These are phyloP conservation scores for Acholoe squamosa DNA, from an alignment of 2,888 invertebrate species.

Conservation along the genomic window DNA sequence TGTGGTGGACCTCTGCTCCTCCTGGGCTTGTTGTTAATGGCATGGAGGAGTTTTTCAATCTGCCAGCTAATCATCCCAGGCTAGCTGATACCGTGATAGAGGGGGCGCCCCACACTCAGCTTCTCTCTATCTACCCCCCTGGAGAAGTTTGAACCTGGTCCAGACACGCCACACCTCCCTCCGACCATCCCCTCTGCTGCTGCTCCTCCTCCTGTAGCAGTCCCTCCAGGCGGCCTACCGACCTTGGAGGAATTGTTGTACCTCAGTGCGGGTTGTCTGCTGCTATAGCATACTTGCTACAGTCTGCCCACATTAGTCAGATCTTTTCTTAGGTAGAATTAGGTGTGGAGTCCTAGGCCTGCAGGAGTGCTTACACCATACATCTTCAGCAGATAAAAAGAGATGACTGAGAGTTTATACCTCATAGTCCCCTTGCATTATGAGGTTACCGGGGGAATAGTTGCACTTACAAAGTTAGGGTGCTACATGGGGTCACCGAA, in stretches of 20 bases:
- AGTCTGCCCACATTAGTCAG: too few relatives aligned
- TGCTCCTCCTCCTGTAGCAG: background rate
- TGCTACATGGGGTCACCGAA: too few relatives aligned
- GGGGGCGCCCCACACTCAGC: background rate
- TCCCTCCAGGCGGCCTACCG: background rate
- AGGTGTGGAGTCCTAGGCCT: too few relatives aligned
- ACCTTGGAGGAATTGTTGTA: conserved; percentile 29
- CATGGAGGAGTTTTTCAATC: background rate
- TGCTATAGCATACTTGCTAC: too few relatives aligned
- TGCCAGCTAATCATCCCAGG: background rate
- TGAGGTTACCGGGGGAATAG: too few relatives aligned
- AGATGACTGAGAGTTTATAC: too few relatives aligned
- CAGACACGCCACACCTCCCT: conserved; percentile 29
- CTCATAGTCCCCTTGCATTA: too few relatives aligned
- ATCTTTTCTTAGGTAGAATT: too few relatives aligned
- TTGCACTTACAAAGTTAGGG: too few relatives aligned
- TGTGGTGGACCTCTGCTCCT: background rate
- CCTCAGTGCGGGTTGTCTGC: background rate
- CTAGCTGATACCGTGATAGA: background rate
- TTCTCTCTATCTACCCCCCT: background rate
- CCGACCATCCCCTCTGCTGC: too few relatives aligned
- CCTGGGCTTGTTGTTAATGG: background rate
- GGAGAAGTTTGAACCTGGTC: conserved; percentile 35
- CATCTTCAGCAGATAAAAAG: too few relatives aligned
- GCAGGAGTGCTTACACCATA: too few relatives aligned